Evolutionary conservation across 2,113 vertebrate genomes (phyloP).

Genomic region (Parus major): DNA sequence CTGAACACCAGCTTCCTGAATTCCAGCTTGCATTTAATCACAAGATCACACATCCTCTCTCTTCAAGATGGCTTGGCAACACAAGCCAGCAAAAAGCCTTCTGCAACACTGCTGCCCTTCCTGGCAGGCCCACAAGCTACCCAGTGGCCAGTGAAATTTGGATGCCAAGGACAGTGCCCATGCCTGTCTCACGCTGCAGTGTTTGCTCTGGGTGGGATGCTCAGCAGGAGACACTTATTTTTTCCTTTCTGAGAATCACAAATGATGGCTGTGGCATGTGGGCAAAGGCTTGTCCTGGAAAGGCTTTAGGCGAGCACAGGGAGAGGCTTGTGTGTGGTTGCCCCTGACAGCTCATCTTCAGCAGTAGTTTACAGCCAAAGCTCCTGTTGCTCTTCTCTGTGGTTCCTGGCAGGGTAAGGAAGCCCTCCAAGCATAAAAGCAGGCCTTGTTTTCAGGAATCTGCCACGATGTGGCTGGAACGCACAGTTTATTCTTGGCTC

Average conservation of each 20-base stretch:
- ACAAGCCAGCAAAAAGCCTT: neutral
- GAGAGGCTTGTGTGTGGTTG: neutral
- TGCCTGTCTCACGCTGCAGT: neutral
- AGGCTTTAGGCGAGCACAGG: neutral
- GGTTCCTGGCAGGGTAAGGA: conserved; percentile 40
- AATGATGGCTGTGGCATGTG: neutral
- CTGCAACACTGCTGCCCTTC: neutral
- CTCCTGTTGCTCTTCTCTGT: conserved; percentile 36
- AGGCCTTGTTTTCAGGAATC: conserved; percentile 45
- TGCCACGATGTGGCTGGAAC: neutral
- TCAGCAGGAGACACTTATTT: conserved; percentile 1
- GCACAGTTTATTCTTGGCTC: conserved; percentile 30
- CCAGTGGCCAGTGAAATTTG: neutral
- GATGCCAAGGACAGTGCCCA: neutral
- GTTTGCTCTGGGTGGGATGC: neutral
- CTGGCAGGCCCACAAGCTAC: neutral
- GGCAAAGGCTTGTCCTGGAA: neutral
- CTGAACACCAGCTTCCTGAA: neutral
- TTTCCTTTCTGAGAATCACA: conserved; percentile 1
- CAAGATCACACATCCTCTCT: neutral
- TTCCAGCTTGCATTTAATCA: neutral
- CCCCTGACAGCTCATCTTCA: neutral
- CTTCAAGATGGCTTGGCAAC: neutral
- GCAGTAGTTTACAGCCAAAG: conserved; percentile 11
- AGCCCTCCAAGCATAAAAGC: conserved; percentile 51